Conservation (phyloP, 2,888 invertebrate species). For the Seladonia tumulorum region DNA sequence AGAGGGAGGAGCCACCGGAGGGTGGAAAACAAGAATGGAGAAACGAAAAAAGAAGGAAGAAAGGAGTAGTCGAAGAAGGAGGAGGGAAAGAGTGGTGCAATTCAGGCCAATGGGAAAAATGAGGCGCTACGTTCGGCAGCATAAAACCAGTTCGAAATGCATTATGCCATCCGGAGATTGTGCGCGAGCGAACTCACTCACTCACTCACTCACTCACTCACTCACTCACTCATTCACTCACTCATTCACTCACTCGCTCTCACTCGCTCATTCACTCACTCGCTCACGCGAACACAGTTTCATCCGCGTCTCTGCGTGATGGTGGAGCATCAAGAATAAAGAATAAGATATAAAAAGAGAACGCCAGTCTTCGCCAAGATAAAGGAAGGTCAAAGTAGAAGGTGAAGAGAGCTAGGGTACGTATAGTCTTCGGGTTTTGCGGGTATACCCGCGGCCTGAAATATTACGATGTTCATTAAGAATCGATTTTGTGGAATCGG, state of each 20-base stretch:
- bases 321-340: slow-evolving; percentile 76
- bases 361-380: slow-evolving; percentile 67
- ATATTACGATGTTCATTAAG: slow-evolving; percentile 12
- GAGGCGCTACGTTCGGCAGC: slow-evolving; percentile 69
- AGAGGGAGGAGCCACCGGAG: slow-evolving; percentile 19
- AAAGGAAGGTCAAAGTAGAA: slow-evolving; percentile 50
- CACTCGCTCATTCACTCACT: not conserved
- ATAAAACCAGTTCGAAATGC: slow-evolving; percentile 80
- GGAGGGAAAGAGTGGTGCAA: slow-evolving; percentile 66
- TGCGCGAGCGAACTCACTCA: slow-evolving; percentile 47
- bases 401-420: slow-evolving; percentile 51
- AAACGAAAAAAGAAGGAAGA: slow-evolving; percentile 67
- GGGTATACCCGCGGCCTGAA: not conserved
- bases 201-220: not conserved
- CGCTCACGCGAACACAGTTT: slow-evolving; percentile 7
- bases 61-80: slow-evolving; percentile 51
- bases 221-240: no score
- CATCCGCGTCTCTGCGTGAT: slow-evolving; percentile 65
- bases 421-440: slow-evolving; percentile 42
- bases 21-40: slow-evolving; percentile 59
- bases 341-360: slow-evolving; percentile 77
- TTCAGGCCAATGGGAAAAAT: slow-evolving; percentile 76
- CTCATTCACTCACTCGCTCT: no score
- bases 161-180: slow-evolving; percentile 76
- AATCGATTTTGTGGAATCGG: slow-evolving; percentile 15